Percentiles rank a stretch among this genome's conserved stretches.
phyloP scores from a whole-genome alignment of 1,140 invertebrate species.

The Pseudomyrmex concolor region DNA sequence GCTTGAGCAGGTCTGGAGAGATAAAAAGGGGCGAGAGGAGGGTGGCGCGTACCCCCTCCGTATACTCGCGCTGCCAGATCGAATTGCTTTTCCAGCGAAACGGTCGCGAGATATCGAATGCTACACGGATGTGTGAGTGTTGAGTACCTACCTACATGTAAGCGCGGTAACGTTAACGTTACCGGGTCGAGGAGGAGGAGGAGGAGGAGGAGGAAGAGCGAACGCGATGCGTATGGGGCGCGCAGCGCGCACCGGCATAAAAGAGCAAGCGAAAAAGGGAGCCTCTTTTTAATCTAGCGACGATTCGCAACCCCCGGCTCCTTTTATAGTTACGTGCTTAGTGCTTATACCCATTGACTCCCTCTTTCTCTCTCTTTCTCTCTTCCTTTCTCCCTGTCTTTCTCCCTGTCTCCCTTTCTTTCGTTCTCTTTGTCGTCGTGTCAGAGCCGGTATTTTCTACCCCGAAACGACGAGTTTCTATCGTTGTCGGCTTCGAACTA shows the following conservation, averaged over 20 bases:
- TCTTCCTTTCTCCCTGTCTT: neutral
- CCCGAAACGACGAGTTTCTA: conserved; percentile 44
- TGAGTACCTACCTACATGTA: conserved; percentile 38
- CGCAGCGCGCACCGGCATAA: conserved; percentile 79
- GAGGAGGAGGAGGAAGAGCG: conserved; percentile 38
- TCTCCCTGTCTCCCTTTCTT: conserved; percentile 33
- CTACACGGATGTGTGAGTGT: conserved; percentile 30
- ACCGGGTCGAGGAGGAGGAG: conserved; percentile 48
- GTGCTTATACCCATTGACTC: conserved; percentile 83
- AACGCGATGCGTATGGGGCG: conserved; percentile 70
- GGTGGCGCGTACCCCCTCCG: conserved; percentile 26
- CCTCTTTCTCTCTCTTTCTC: conserved; percentile 20
- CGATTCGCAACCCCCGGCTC: conserved; percentile 83
- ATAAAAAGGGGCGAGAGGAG: conserved; percentile 64
- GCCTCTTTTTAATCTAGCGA: conserved; percentile 85
- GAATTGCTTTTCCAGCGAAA: conserved; percentile 71
- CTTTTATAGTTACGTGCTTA: conserved; percentile 84
- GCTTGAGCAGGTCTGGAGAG: conserved; percentile 58
- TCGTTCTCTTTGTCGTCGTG: conserved; percentile 56
- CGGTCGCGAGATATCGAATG: conserved; percentile 71
- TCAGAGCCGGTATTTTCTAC: conserved; percentile 43
- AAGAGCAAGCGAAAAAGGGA: conserved; percentile 84
- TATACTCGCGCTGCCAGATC: conserved; percentile 61
- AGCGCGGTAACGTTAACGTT: conserved; percentile 58
- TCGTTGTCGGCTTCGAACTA: conserved; percentile 40